Evolutionary conservation across 1,140 invertebrate genomes (phyloP).

Genomic region (Delia radicum): DNA sequence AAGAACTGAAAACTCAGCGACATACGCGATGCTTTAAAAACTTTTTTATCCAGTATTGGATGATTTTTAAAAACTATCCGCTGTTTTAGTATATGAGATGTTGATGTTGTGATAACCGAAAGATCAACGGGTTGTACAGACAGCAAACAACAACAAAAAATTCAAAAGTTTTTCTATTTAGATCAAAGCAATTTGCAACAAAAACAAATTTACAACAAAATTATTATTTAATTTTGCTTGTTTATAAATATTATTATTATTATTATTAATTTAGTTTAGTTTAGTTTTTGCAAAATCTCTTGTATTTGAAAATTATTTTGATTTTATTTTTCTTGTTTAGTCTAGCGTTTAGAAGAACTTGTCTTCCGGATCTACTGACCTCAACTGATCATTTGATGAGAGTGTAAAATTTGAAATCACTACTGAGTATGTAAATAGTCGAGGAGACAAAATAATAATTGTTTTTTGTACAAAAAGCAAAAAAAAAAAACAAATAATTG

Average conservation of each 20-base stretch:
- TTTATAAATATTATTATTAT: neutral
- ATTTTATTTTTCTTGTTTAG: constrained; percentile 5
- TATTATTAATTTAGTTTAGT: neutral
- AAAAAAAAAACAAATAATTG: neutral
- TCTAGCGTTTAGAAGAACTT: constrained; percentile 26
- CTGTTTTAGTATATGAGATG: neutral
- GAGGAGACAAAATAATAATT: neutral
- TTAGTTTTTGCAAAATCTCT: neutral
- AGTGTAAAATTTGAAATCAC: constrained; percentile 18
- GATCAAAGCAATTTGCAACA: neutral
- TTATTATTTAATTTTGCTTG: neutral
- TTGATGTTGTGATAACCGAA: neutral
- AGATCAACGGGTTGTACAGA: neutral
- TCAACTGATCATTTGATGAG: constrained; percentile 29
- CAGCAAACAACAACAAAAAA: no score
- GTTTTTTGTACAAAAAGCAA: neutral
- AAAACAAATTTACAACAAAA: neutral
- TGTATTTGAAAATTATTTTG: neutral
- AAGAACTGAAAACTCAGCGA: constrained; percentile 13
- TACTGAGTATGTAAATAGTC: neutral
- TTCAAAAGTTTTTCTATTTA: no score
- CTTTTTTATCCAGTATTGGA: neutral
- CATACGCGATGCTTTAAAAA: constrained; percentile 24
- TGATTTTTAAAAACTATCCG: neutral
- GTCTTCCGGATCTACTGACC: constrained; percentile 29